Evolutionary conservation across 1,140 invertebrate genomes (phyloP).

Genomic region (Drosophila ambigua): DNA sequence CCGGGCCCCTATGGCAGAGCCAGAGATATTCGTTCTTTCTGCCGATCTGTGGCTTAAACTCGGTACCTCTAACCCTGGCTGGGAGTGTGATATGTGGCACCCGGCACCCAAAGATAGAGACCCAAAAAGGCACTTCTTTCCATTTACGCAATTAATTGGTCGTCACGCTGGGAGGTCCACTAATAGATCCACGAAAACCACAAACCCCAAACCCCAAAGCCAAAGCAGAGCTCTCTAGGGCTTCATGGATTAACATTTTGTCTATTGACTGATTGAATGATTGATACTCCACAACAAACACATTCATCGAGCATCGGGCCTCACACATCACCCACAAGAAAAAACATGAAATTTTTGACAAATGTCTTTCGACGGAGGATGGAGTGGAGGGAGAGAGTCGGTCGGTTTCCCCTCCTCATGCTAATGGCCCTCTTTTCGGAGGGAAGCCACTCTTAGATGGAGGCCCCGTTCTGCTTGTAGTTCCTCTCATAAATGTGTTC

Average conservation of each 20-base stretch:
- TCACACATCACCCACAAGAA: slow-evolving; percentile 78
- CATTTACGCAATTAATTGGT: slow-evolving; percentile 81
- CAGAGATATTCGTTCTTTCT: slow-evolving; percentile 16
- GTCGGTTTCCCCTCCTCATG: slow-evolving; percentile 4
- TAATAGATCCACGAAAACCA: slow-evolving; percentile 49
- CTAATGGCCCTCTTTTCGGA: slow-evolving; percentile 58
- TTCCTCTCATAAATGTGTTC: slow-evolving; percentile 49
- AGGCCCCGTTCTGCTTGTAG: neutral
- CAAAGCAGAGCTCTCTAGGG: slow-evolving; percentile 19
- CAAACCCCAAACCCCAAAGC: slow-evolving; percentile 16
- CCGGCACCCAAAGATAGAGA: slow-evolving; percentile 72
- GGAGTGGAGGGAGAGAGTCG: too few species aligned
- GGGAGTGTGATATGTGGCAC: slow-evolving; percentile 75
- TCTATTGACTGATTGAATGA: slow-evolving; percentile 69
- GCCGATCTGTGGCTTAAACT: neutral
- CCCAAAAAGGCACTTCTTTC: slow-evolving; percentile 73
- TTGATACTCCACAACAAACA: too few species aligned
- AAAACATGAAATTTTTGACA: slow-evolving; percentile 56
- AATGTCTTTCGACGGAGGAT: slow-evolving; percentile 40
- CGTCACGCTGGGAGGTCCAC: slow-evolving; percentile 69
- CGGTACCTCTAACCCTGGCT: slow-evolving; percentile 37
- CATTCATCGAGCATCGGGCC: slow-evolving; percentile 58
- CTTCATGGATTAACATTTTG: slow-evolving; percentile 65
- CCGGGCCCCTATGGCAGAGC: neutral
- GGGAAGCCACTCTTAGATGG: neutral